Percentiles rank a stretch among this genome's conserved stretches.
These are phyloP conservation scores for Dorcus parallelipipedus DNA, from an alignment of 2,888 invertebrate genomes.

Conservation along the genomic window DNA sequence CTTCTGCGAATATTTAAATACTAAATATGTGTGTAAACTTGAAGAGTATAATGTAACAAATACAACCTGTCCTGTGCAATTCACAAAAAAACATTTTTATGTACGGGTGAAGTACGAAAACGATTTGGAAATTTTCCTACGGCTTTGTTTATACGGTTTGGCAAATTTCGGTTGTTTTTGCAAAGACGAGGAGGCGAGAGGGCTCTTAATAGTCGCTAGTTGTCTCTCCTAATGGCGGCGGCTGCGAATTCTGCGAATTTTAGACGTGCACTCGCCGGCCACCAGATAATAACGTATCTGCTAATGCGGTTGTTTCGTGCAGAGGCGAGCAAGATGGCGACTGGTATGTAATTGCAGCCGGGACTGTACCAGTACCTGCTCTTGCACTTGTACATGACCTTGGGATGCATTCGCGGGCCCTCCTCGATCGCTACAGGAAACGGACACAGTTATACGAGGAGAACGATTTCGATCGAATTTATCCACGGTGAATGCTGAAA, in stretches of 20 bases:
- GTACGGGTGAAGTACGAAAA: too few species aligned
- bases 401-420: constrained; percentile 5
- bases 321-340: constrained; percentile 6
- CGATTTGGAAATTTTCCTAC: too few species aligned
- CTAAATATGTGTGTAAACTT: too few species aligned
- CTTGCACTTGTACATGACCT: constrained; percentile 4
- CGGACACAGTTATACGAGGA: neutral
- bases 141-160: too few species aligned
- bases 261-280: neutral
- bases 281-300: neutral
- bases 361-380: constrained; percentile 9
- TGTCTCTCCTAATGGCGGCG: neutral
- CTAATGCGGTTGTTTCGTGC: constrained; percentile 8
- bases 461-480: too few species aligned
- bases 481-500: too few species aligned
- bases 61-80: too few species aligned
- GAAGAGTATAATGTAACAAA: too few species aligned
- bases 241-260: neutral
- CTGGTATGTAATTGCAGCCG: constrained; percentile 3
- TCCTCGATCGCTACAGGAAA: constrained; percentile 5
- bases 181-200: neutral
- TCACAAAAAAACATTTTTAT: too few species aligned
- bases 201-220: neutral
- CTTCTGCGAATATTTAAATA: too few species aligned
- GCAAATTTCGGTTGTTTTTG: too few species aligned